These are phyloP conservation scores for Hydractinia symbiolongicarpus DNA, from an alignment of 30 jellyfish, hydroid and myxozoan genomes.

Conservation along the genomic window DNA sequence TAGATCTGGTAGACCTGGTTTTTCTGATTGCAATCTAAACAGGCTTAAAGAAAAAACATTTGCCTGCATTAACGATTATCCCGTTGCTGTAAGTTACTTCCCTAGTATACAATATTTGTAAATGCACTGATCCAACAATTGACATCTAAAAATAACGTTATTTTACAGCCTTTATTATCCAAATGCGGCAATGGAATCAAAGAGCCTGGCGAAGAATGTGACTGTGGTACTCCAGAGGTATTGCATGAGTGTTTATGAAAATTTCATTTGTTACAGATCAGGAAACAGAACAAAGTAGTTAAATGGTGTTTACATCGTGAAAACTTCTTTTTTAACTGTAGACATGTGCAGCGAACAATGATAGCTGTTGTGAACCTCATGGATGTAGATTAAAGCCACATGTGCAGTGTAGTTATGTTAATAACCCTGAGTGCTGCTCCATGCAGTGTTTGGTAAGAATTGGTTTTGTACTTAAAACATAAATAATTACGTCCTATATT, in stretches of 20 bases:
- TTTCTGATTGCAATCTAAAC: constrained; percentile 65
- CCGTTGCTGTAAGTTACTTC: constrained; percentile 52
- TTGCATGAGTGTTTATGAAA: not conserved
- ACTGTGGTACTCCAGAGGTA: constrained; percentile 99
- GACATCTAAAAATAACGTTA: not conserved
- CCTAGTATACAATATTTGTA: no score
- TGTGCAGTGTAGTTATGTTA: constrained; percentile 77
- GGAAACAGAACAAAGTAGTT: no score
- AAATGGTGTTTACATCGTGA: no score
- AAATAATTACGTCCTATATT: not conserved
- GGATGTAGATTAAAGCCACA: constrained; percentile 59
- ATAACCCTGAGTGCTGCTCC: constrained; percentile 79
- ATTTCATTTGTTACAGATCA: no score
- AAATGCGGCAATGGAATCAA: constrained; percentile 91
- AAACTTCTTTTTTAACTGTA: not conserved
- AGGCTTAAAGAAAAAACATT: constrained; percentile 30
- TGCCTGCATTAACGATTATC: constrained; percentile 56
- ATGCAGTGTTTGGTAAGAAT: constrained; percentile 60
- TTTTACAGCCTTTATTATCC: constrained; percentile 43
- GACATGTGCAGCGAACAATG: constrained; percentile 58
- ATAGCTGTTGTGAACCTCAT: constrained; percentile 79
- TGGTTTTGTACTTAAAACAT: not conserved
- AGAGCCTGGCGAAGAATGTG: constrained; percentile 88
- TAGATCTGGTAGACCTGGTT: constrained; percentile 77
- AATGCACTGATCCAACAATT: not conserved